Conservation (phyloP, 2,888 invertebrate species). For the Autographa gamma region DNA sequence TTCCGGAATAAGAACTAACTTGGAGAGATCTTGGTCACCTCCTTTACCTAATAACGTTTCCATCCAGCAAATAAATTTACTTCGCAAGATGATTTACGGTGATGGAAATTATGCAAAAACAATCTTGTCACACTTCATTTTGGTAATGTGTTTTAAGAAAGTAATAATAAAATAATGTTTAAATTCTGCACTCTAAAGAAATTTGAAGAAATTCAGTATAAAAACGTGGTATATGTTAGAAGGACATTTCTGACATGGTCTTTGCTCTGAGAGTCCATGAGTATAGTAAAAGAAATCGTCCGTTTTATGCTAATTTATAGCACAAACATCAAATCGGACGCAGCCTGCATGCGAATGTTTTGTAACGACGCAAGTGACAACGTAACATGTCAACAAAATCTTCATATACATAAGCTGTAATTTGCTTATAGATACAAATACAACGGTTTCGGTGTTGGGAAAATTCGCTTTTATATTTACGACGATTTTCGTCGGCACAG, state of each 20-base stretch:
- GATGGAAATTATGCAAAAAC: too few species aligned
- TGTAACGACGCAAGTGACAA: slow-evolving; percentile 20
- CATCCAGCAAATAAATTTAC: background rate
- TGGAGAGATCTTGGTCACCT: background rate
- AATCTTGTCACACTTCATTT: too few species aligned
- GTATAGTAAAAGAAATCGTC: slow-evolving; percentile 14
- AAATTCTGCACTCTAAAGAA: slow-evolving; percentile 13
- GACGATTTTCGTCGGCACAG: slow-evolving; percentile 68
- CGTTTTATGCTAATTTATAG: slow-evolving; percentile 29
- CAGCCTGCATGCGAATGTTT: slow-evolving; percentile 33
- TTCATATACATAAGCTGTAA: slow-evolving; percentile 27
- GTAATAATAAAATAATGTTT: background rate
- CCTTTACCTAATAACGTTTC: background rate
- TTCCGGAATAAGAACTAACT: background rate
- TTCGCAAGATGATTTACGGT: background rate
- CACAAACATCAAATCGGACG: slow-evolving; percentile 33
- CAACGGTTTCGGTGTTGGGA: slow-evolving; percentile 34
- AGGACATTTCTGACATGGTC: too few species aligned
- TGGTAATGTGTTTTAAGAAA: too few species aligned
- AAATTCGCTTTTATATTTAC: slow-evolving; percentile 69
- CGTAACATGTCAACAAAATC: slow-evolving; percentile 36
- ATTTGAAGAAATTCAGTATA: background rate
- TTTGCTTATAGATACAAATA: slow-evolving; percentile 33
- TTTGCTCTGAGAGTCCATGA: slow-evolving; percentile 4
- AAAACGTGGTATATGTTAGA: background rate